phyloP scores from a whole-genome alignment of 2,113 vertebrate species.

The Lasiurus borealis region DNA sequence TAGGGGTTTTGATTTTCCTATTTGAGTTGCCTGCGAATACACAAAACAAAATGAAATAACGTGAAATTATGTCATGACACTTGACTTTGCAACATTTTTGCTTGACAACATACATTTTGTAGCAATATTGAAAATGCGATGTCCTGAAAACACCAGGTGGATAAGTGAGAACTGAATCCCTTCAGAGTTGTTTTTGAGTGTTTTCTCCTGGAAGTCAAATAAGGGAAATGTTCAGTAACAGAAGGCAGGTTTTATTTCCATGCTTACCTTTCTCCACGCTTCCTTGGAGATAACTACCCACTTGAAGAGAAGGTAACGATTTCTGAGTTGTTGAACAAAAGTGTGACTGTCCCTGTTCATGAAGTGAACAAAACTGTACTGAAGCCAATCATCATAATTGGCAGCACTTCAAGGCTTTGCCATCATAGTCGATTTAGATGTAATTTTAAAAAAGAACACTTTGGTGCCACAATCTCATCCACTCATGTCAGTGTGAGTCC shows the following conservation, averaged over 20 bases:
- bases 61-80: constrained; percentile 24
- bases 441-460: constrained; percentile 12
- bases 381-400: constrained; percentile 8
- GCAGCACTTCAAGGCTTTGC: constrained; percentile 1
- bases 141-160: neutral
- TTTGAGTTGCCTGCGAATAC: constrained; percentile 63
- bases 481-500: neutral
- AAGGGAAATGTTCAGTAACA: constrained; percentile 5
- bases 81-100: constrained; percentile 28
- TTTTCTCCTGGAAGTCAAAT: constrained; percentile 13
- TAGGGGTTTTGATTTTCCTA: constrained; percentile 60
- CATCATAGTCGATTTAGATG: neutral
- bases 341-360: neutral
- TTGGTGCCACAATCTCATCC: neutral
- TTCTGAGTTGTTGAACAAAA: constrained; percentile 43
- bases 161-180: constrained; percentile 7
- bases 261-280: neutral
- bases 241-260: neutral
- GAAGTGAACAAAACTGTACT: constrained; percentile 12
- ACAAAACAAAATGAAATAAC: constrained; percentile 61
- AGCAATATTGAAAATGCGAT: constrained; percentile 1
- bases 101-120: constrained; percentile 1
- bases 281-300: constrained; percentile 26
- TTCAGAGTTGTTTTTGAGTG: neutral
- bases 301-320: constrained; percentile 16